phyloP scores from a whole-genome alignment of 2,888 invertebrate species.

The Julus scanicus region DNA sequence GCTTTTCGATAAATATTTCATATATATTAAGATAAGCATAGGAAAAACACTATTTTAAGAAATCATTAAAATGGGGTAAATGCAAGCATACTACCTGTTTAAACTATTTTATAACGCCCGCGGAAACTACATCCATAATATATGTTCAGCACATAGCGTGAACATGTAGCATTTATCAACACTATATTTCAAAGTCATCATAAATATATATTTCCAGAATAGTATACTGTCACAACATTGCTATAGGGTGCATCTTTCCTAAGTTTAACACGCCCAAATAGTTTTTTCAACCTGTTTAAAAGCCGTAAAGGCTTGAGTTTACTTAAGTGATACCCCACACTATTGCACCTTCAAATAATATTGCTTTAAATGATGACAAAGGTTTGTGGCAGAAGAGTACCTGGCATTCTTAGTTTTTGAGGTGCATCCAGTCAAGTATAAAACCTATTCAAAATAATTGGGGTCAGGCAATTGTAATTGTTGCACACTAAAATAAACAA shows the following conservation, averaged over 20 bases:
- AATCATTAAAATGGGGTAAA: neutral
- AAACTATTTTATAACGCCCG: neutral
- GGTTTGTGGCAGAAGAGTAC: neutral
- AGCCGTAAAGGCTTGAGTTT: neutral
- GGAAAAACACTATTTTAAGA: neutral
- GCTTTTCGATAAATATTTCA: neutral
- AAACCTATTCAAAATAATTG: slow-evolving; percentile 36
- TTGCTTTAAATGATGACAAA: neutral
- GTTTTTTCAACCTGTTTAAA: neutral
- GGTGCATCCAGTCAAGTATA: neutral
- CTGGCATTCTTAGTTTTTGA: neutral
- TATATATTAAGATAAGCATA: neutral
- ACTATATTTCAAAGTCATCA: neutral
- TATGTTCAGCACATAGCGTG: too few species aligned
- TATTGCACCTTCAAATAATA: neutral
- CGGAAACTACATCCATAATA: neutral
- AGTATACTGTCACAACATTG: slow-evolving; percentile 6
- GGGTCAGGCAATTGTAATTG: neutral
- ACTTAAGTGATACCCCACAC: slow-evolving; percentile 18
- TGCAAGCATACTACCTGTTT: neutral
- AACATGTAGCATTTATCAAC: neutral
- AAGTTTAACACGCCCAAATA: slow-evolving; percentile 1
- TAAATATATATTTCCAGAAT: neutral
- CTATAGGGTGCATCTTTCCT: neutral
- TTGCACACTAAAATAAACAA: slow-evolving; percentile 5